Percentiles rank a stretch among this genome's conserved stretches.
These are phyloP conservation scores for Lepus americanus DNA, from an alignment of 2,113 vertebrate genomes.

Conservation along the genomic window DNA sequence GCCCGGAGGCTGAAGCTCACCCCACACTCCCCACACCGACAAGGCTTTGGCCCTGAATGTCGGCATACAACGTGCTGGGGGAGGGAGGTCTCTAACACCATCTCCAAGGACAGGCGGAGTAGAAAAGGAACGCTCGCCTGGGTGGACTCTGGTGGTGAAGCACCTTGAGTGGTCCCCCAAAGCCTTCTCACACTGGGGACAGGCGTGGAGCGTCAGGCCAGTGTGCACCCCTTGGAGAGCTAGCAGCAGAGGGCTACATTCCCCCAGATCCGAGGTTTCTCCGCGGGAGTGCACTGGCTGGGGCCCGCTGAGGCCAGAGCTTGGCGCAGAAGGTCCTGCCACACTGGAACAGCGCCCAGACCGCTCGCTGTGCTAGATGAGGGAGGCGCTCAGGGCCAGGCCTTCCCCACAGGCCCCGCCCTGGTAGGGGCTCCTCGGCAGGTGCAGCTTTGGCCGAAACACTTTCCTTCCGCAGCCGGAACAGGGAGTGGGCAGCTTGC, in stretches of 20 bases:
- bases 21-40: background rate
- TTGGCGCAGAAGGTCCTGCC: background rate
- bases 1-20: conserved; percentile 51
- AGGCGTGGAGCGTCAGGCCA: background rate
- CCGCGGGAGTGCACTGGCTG: background rate
- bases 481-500: background rate
- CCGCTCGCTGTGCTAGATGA: background rate
- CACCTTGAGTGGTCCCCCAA: background rate
- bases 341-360: background rate
- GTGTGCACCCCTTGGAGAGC: conserved; percentile 55
- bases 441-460: conserved; percentile 13
- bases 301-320: background rate
- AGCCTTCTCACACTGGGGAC: background rate
- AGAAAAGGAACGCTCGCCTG: conserved; percentile 31
- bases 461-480: background rate
- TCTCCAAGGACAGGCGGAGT: background rate
- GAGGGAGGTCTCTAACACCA: conserved; percentile 49
- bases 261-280: background rate
- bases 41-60: conserved; percentile 59
- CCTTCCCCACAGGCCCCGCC: background rate
- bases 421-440: background rate
- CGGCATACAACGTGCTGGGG: background rate
- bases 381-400: background rate
- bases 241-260: conserved; percentile 46
- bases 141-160: conserved; percentile 45